A percentile compares a stretch with the other conserved stretches of the same genome.
Evolutionary conservation across 2,888 invertebrate genomes (phyloP).

Genomic region (Tipula confusa): DNA sequence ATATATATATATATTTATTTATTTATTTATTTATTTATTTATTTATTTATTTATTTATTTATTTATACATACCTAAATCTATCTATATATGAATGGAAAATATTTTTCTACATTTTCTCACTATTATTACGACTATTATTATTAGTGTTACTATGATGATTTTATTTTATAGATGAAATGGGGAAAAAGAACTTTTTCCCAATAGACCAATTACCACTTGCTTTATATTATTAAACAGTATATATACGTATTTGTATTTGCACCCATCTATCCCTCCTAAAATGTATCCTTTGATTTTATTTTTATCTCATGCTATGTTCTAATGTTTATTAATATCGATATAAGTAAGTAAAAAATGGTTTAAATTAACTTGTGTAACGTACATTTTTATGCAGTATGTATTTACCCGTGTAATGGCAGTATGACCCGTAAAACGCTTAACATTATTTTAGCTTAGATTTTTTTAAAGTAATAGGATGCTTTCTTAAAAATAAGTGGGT

Average conservation of each 20-base stretch:
- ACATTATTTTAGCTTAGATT: no score
- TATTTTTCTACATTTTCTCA: background rate
- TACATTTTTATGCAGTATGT: no score
- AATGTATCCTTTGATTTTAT: conserved; percentile 12
- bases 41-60: no score
- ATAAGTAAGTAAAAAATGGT: background rate
- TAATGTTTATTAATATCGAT: conserved; percentile 15
- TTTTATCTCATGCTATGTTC: background rate
- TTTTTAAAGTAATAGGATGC: no score
- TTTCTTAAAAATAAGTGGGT: no score
- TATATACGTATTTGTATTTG: background rate
- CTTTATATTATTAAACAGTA: background rate
- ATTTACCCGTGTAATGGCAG: no score
- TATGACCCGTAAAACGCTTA: no score
- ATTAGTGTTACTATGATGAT: background rate
- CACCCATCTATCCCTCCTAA: background rate
- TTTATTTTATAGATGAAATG: background rate
- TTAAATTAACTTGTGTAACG: background rate
- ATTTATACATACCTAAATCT: background rate
- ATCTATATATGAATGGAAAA: background rate
- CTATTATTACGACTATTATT: background rate
- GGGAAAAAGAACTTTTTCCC: background rate
- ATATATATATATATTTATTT: background rate
- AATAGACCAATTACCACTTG: conserved; percentile 3
- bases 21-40: background rate